Evolutionary conservation across 2,113 vertebrate species (phyloP).

Genomic region (Macquaria australasica): DNA sequence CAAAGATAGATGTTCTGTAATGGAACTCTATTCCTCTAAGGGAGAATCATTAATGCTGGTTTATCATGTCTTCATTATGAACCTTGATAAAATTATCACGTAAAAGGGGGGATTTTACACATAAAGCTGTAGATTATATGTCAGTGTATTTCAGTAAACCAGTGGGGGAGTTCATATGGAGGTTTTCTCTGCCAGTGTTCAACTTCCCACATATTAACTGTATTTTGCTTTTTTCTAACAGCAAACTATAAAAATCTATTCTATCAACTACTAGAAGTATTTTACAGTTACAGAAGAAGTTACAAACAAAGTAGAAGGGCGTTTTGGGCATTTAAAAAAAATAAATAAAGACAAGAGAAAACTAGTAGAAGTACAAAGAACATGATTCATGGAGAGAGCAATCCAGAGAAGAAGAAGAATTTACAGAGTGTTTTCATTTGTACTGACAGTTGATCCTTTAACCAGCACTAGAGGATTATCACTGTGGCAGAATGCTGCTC

Average conservation of each 20-base stretch:
- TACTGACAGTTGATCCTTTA: conserved; percentile 2
- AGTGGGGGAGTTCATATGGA: conserved; percentile 5
- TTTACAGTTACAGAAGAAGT: background rate
- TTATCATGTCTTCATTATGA: conserved; percentile 25
- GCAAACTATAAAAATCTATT: background rate
- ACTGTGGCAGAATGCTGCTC: background rate
- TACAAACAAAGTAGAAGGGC: no score
- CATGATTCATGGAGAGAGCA: background rate
- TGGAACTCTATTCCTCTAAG: background rate
- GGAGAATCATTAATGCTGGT: conserved; percentile 35
- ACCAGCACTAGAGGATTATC: conserved; percentile 14
- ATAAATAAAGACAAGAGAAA: background rate
- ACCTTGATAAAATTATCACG: conserved; percentile 16
- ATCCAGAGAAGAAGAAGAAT: background rate
- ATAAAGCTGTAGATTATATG: conserved; percentile 14
- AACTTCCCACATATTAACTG: background rate
- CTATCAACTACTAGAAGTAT: background rate
- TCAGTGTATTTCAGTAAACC: conserved; percentile 19
- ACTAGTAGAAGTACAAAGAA: background rate
- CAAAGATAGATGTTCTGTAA: conserved; percentile 39
- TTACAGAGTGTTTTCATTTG: background rate
- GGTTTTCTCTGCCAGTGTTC: background rate
- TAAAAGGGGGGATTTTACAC: conserved; percentile 11
- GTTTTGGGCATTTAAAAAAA: background rate
- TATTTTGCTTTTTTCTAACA: background rate